phyloP scores from a whole-genome alignment of 35 echinoderm and acorn worm genomes.

The Ophioderma brevispina region DNA sequence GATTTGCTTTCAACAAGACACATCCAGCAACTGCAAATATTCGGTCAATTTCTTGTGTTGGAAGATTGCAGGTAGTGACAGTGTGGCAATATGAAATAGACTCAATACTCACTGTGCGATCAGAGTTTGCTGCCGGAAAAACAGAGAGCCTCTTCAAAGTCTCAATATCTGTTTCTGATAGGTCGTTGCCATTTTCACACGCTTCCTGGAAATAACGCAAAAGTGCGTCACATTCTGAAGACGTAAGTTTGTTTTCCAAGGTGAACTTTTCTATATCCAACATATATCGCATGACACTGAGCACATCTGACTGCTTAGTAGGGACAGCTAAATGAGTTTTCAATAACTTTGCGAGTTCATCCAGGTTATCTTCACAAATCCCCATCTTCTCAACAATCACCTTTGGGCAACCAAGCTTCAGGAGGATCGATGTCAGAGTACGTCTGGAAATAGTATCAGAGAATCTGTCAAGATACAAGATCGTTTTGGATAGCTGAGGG shows the following conservation, averaged over 20 bases:
- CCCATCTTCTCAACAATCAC: neutral
- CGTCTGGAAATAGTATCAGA: neutral
- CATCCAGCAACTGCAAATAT: neutral
- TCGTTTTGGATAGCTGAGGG: neutral
- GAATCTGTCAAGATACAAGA: neutral
- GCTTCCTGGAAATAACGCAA: conserved; percentile 18
- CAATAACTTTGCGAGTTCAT: neutral
- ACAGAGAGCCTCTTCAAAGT: conserved; percentile 5
- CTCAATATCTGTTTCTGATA: neutral
- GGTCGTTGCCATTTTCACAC: neutral
- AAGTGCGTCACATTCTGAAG: neutral
- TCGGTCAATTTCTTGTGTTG: neutral
- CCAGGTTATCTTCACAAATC: neutral
- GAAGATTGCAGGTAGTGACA: neutral
- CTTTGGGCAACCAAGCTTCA: neutral
- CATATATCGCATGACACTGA: neutral
- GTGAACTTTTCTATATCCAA: neutral
- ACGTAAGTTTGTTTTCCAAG: neutral
- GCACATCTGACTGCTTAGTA: neutral
- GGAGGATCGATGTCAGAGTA: neutral
- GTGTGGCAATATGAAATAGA: neutral
- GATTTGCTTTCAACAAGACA: neutral
- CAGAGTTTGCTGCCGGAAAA: neutral
- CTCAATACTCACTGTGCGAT: neutral
- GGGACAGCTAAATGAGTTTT: neutral